Base-by-base conservation (phyloP, 2,113 vertebrate species). In the Elephas maximus region DNA sequence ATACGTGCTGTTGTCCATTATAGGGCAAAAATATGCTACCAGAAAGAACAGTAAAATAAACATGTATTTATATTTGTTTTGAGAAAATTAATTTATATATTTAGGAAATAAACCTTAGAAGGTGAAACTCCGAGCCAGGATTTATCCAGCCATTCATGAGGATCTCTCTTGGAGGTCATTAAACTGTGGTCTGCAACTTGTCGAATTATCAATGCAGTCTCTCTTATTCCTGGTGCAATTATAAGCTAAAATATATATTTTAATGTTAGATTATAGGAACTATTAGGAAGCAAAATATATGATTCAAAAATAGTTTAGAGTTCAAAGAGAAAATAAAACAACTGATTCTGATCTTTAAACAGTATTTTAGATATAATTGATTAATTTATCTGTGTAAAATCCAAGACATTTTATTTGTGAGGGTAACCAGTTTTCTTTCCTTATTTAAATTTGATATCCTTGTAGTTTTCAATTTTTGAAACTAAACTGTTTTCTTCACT, bases 111-210 rank as follows among this genome's bases (percentile, higher is more conserved):
- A 92, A 99, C 99, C 99, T 99, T 97, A 96, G 99, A 99, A 28
- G 99, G 98, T 83, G 98, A 98, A 84, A 99, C 95, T 77, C 98
- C 98, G 97, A 99, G 98, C 99, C 99, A 99, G 85, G 99, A 99
- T 98, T 99, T 99, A 98, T 99, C 98, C 97, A 99, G 77, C 99
- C 98, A 99, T 78, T 97, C 95, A 41, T 97, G 76, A 95, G 99
- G 99, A 78, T 98, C 98, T 97, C 92, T 97, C 88, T 97, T 97
- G 12, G 98, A 99, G 78, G 94, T 97, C 98, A 99, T 98, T 97
- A 99, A 98, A 88, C 96, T 98, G 88, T 98, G 97, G 96, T 99
- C 99, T 98, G 99, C 99, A 98, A 99, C 99, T 96, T 98, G 98
- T 88, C 99, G 98, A 97, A 99, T 99, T 96, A 99, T 96, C 79